These are phyloP conservation scores for Scaptodrosophila latifasciaeformis DNA, from an alignment of 2,888 invertebrate species.

Conservation along the genomic window DNA sequence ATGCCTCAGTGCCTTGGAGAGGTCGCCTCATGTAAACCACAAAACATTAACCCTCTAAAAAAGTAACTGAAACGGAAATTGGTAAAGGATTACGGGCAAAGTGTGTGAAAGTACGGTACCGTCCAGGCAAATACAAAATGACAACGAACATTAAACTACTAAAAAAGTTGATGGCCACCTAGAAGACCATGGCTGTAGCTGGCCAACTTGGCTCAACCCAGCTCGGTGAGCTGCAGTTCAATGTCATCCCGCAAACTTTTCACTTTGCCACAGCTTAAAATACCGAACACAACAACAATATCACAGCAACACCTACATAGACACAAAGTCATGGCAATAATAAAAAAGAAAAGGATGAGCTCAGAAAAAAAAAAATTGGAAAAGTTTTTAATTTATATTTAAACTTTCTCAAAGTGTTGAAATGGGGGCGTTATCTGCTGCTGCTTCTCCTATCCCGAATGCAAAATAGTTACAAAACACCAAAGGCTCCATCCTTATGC, in stretches of 20 bases:
- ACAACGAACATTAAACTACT: constrained; percentile 3
- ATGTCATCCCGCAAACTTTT: constrained; percentile 62
- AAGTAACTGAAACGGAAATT: constrained; percentile 63
- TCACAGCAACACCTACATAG: not conserved
- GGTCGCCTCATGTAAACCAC: constrained; percentile 19
- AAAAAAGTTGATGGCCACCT: constrained; percentile 7
- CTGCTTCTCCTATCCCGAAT: constrained; percentile 42
- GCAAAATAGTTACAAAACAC: constrained; percentile 57
- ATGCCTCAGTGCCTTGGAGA: too few species aligned
- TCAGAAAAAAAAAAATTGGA: constrained; percentile 57
- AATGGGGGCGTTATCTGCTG: constrained; percentile 56
- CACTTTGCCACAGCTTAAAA: constrained; percentile 62
- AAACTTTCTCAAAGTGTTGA: constrained; percentile 72
- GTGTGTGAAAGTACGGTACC: constrained; percentile 25
- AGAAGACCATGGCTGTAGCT: not conserved
- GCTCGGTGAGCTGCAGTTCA: constrained; percentile 31
- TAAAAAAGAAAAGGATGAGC: constrained; percentile 3
- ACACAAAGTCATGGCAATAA: constrained; percentile 25
- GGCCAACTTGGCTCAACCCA: not conserved
- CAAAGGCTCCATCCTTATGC: constrained; percentile 23
- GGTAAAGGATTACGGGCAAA: constrained; percentile 59
- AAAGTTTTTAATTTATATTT: constrained; percentile 75
- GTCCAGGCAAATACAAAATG: constrained; percentile 15
- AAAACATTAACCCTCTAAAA: constrained; percentile 34
- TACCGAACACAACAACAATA: constrained; percentile 43